Evolutionary conservation across 1,140 invertebrate genomes (phyloP).

Genomic region (Dolichoris vasculosae): DNA sequence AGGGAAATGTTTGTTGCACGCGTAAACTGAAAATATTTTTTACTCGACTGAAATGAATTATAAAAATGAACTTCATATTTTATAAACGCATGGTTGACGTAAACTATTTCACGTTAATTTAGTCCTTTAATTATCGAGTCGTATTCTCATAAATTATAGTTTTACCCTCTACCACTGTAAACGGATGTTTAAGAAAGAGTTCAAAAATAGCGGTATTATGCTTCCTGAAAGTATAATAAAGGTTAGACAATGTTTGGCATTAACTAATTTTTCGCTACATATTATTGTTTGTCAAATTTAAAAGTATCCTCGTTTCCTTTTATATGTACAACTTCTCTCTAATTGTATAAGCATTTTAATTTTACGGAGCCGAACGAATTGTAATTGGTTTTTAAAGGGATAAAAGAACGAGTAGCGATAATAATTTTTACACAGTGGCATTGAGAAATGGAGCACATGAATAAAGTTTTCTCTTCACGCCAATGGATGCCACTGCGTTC

Average conservation of each 20-base stretch:
- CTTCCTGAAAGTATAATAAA: background rate
- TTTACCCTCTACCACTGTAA: background rate
- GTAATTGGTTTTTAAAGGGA: conserved; percentile 12
- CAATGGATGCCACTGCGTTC: background rate
- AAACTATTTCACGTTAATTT: background rate
- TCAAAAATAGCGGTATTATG: background rate
- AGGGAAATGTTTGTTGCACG: background rate
- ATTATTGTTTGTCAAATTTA: background rate
- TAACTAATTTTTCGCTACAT: no score
- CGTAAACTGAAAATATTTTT: background rate
- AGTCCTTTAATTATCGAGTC: background rate
- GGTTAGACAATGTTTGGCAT: background rate
- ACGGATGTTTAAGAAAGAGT: background rate
- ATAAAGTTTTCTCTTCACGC: conserved; percentile 13
- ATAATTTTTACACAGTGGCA: conserved; percentile 8
- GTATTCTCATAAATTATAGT: background rate
- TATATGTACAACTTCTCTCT: background rate
- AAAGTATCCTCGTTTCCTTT: background rate
- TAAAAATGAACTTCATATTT: background rate
- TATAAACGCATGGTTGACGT: background rate
- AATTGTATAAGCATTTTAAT: background rate
- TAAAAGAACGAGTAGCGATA: background rate
- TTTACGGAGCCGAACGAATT: background rate
- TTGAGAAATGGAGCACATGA: conserved; percentile 9
- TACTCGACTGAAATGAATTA: background rate